Conservation (phyloP, 2,113 vertebrate species). For the Gasterosteus nipponicus region DNA sequence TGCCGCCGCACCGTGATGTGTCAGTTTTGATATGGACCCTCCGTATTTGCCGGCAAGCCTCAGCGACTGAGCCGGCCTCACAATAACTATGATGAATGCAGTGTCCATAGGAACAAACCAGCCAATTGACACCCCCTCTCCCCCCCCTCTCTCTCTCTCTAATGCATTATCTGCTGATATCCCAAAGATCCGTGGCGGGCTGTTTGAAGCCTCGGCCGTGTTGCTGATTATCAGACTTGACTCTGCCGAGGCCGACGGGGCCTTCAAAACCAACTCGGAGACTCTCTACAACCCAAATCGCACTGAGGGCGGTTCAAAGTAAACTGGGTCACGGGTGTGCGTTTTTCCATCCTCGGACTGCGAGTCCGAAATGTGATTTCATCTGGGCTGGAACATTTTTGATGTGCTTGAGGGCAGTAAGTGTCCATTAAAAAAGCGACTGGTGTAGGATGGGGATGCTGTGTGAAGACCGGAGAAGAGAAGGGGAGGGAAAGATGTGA, state of each 20-base stretch:
- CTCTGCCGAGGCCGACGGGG: slow-evolving; percentile 1
- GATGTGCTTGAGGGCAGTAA: slow-evolving; percentile 23
- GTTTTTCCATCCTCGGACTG: slow-evolving; percentile 8
- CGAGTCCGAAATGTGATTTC: slow-evolving; percentile 15
- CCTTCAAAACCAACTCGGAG: slow-evolving; percentile 29
- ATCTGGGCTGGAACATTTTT: slow-evolving; percentile 10
- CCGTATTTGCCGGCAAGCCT: slow-evolving; percentile 33
- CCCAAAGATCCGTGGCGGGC: slow-evolving; percentile 32
- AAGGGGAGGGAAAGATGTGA: not conserved
- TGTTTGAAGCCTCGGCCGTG: slow-evolving; percentile 50
- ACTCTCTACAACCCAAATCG: slow-evolving; percentile 16
- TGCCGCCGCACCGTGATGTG: slow-evolving; percentile 38
- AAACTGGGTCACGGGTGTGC: slow-evolving; percentile 28
- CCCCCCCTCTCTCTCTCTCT: slow-evolving; percentile 5
- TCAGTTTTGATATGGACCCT: slow-evolving; percentile 50
- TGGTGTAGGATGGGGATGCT: slow-evolving; percentile 35
- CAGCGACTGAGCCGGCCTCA: slow-evolving; percentile 41
- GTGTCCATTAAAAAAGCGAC: slow-evolving; percentile 57
- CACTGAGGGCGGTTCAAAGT: slow-evolving; percentile 5
- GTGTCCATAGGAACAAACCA: slow-evolving; percentile 72
- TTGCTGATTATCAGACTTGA: slow-evolving; percentile 29
- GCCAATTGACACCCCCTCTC: slow-evolving; percentile 68
- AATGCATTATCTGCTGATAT: slow-evolving; percentile 70
- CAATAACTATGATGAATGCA: slow-evolving; percentile 78
- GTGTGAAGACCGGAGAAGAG: slow-evolving; percentile 13